phyloP scores from a whole-genome alignment of 2,797 vertebrate species.

The Chaunax sp. region DNA sequence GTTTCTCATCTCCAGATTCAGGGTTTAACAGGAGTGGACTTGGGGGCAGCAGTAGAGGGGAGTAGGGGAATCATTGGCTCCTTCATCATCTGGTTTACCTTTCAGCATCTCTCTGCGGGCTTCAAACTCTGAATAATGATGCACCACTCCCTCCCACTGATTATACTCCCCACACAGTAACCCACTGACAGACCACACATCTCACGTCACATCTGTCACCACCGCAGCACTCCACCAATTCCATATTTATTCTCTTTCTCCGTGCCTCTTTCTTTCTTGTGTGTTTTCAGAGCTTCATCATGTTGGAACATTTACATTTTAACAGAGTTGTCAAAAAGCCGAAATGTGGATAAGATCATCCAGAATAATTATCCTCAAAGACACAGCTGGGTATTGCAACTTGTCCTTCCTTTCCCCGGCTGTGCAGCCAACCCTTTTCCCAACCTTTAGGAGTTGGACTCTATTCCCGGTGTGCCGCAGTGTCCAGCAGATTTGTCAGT shows the following conservation, averaged over 20 bases:
- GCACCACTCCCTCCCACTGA: slow-evolving; percentile 57
- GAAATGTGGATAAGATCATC: too few relatives aligned
- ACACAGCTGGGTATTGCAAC: slow-evolving; percentile 18
- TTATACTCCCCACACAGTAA: slow-evolving; percentile 51
- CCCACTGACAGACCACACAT: slow-evolving; percentile 55
- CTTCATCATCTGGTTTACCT: slow-evolving; percentile 75
- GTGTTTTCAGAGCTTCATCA: slow-evolving; percentile 8
- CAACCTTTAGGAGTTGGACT: slow-evolving; percentile 30
- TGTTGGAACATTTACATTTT: slow-evolving; percentile 32
- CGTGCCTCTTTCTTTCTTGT: not conserved
- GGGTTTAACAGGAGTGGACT: slow-evolving; percentile 64
- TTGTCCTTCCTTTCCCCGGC: not conserved
- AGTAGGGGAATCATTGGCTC: slow-evolving; percentile 53
- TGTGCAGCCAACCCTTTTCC: not conserved
- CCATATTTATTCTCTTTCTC: not conserved
- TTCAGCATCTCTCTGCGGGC: slow-evolving; percentile 51
- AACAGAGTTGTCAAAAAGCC: too few relatives aligned
- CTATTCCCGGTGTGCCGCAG: slow-evolving; percentile 33
- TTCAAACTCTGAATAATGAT: slow-evolving; percentile 72
- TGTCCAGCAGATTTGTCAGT: slow-evolving; percentile 54
- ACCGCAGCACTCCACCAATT: slow-evolving; percentile 24
- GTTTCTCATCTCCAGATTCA: slow-evolving; percentile 56
- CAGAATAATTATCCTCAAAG: slow-evolving; percentile 2
- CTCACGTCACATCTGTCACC: slow-evolving; percentile 16
- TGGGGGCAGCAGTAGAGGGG: slow-evolving; percentile 45